phyloP scores from a whole-genome alignment of 2,113 vertebrate species.

The Aspidoscelis tigris region DNA sequence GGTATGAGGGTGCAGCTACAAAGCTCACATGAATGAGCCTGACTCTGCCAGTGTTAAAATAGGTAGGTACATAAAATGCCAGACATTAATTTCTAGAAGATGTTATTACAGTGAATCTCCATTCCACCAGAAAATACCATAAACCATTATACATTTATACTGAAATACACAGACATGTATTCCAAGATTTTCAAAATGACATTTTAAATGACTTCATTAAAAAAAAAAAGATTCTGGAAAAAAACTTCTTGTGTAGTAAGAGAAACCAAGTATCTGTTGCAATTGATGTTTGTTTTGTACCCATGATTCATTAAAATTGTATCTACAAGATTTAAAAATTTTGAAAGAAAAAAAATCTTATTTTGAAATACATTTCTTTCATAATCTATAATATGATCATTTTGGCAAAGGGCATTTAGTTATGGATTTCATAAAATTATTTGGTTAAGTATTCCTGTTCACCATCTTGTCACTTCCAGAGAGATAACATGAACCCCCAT shows the following conservation, averaged over 20 bases:
- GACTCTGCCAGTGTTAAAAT: no score
- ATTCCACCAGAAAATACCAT: not conserved
- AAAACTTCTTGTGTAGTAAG: conserved; percentile 70
- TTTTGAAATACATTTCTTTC: conserved; percentile 70
- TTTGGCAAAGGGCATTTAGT: conserved; percentile 82
- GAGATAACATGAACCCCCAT: conserved; percentile 88
- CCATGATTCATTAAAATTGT: conserved; percentile 63
- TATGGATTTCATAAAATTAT: conserved; percentile 80
- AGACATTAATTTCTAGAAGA: no score
- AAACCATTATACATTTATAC: not conserved
- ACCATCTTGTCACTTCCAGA: conserved; percentile 85
- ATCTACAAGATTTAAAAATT: conserved; percentile 61
- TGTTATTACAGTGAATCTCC: not conserved
- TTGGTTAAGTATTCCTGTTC: conserved; percentile 80
- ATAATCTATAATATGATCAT: conserved; percentile 80
- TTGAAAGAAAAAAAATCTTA: conserved; percentile 69
- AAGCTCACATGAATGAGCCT: no score
- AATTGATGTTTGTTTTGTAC: conserved; percentile 40
- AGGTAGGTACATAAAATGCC: no score
- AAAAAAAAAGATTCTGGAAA: conserved; percentile 59
- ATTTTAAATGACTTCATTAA: conserved; percentile 64
- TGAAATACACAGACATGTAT: not conserved
- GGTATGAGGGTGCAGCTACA: no score
- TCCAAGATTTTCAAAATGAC: conserved; percentile 46
- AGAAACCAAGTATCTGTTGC: conserved; percentile 72